Conservation (phyloP, 2,797 vertebrate genomes). For the Trichosurus vulpecula region DNA sequence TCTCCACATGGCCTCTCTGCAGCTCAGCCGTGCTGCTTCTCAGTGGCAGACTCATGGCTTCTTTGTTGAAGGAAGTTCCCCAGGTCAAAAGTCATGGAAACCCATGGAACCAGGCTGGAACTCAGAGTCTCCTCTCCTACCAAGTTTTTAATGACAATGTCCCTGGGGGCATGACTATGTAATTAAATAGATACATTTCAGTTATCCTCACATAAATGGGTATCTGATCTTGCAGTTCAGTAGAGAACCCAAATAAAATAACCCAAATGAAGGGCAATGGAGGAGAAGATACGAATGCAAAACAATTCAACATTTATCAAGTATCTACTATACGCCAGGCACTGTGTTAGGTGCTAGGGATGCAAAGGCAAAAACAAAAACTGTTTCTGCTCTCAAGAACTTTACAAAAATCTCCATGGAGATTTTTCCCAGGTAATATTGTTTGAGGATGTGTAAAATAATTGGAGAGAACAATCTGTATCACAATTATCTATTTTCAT, state of each 20-base stretch:
- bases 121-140: background rate
- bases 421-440: slow-evolving; percentile 9
- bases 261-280: background rate
- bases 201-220: background rate
- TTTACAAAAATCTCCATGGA: background rate
- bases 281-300: background rate
- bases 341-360: background rate
- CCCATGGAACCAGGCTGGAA: background rate
- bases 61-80: background rate
- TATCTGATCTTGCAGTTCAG: background rate
- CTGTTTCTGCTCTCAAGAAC: background rate
- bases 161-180: background rate
- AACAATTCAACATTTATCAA: background rate
- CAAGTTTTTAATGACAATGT: background rate
- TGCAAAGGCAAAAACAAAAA: background rate
- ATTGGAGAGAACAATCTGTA: slow-evolving; percentile 8
- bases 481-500: slow-evolving; percentile 33
- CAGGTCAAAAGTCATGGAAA: background rate
- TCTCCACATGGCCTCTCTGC: background rate
- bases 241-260: background rate
- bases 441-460: slow-evolving; percentile 26
- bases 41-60: background rate
- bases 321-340: background rate
- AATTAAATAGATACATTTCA: background rate
- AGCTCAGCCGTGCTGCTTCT: background rate